These are phyloP conservation scores for Amblyjoppa proteus DNA, from an alignment of 2,888 invertebrate genomes.

Conservation along the genomic window DNA sequence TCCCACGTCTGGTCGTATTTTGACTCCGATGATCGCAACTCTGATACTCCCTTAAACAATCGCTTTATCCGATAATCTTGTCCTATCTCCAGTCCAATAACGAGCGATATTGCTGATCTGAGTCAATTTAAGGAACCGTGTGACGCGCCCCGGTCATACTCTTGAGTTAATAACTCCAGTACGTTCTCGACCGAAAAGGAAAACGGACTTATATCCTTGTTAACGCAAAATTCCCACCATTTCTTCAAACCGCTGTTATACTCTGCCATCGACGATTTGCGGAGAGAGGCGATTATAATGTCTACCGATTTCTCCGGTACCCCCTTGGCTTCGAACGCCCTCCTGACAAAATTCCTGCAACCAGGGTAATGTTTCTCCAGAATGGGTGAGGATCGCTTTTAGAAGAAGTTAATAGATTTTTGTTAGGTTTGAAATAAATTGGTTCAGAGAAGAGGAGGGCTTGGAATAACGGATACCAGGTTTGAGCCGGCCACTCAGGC, in stretches of 20 bases:
- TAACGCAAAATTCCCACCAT: conserved; percentile 63
- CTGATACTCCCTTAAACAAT: conserved; percentile 69
- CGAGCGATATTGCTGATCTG: conserved; percentile 50
- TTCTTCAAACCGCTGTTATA: conserved; percentile 63
- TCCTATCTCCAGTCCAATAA: conserved; percentile 59
- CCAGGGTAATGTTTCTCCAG: conserved; percentile 64
- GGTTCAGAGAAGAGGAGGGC: conserved; percentile 25
- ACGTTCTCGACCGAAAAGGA: conserved; percentile 33
- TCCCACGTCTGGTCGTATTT: conserved; percentile 74
- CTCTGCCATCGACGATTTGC: conserved; percentile 55
- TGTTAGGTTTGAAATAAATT: conserved; percentile 45
- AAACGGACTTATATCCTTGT: conserved; percentile 36
- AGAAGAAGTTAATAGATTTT: conserved; percentile 47
- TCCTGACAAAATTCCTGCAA: conserved; percentile 60
- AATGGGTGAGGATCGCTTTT: conserved; percentile 51
- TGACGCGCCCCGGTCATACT: conserved; percentile 31
- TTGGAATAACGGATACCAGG: conserved; percentile 22
- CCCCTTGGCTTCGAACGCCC: conserved; percentile 25
- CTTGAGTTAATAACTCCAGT: conserved; percentile 51
- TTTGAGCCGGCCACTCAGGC: conserved; percentile 33
- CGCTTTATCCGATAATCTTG: conserved; percentile 60
- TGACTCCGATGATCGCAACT: conserved; percentile 69
- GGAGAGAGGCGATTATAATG: conserved; percentile 61
- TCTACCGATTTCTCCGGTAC: conserved; percentile 51
- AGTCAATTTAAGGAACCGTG: conserved; percentile 45